phyloP scores from a whole-genome alignment of 2,797 vertebrate genomes.

The Florisuga fusca region DNA sequence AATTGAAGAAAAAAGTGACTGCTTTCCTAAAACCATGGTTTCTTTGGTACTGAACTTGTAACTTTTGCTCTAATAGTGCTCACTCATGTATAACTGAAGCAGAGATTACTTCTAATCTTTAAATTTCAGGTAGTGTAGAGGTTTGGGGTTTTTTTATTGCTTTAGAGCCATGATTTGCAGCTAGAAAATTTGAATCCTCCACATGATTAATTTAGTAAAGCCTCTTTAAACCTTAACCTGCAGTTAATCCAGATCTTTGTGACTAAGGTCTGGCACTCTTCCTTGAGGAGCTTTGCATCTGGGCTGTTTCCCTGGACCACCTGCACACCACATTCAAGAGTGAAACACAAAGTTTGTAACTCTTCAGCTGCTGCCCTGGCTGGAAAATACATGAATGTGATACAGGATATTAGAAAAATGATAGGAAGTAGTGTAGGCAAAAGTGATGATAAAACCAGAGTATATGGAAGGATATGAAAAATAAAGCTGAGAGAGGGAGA shows the following conservation, averaged over 20 bases:
- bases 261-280: constrained; percentile 4
- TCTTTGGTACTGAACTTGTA: background rate
- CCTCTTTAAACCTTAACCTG: constrained; percentile 59
- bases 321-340: constrained; percentile 10
- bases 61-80: background rate
- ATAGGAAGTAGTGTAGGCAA: background rate
- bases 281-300: background rate
- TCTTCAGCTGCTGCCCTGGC: background rate
- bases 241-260: constrained; percentile 51
- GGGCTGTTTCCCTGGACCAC: background rate
- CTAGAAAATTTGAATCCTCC: constrained; percentile 27
- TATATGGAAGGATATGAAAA: constrained; percentile 48
- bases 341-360: background rate
- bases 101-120: background rate
- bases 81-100: background rate
- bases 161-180: constrained; percentile 7
- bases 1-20: background rate
- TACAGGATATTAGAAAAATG: constrained; percentile 55
- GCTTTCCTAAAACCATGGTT: background rate
- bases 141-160: background rate
- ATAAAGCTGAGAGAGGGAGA: background rate
- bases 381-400: background rate
- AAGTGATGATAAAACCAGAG: constrained; percentile 27
- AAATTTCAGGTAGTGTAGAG: background rate
- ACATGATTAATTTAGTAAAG: constrained; percentile 43